Percentiles rank a stretch among this genome's conserved stretches.
These are phyloP conservation scores for Rhynchomys soricoides DNA, from an alignment of 2,113 vertebrate species.

Conservation along the genomic window DNA sequence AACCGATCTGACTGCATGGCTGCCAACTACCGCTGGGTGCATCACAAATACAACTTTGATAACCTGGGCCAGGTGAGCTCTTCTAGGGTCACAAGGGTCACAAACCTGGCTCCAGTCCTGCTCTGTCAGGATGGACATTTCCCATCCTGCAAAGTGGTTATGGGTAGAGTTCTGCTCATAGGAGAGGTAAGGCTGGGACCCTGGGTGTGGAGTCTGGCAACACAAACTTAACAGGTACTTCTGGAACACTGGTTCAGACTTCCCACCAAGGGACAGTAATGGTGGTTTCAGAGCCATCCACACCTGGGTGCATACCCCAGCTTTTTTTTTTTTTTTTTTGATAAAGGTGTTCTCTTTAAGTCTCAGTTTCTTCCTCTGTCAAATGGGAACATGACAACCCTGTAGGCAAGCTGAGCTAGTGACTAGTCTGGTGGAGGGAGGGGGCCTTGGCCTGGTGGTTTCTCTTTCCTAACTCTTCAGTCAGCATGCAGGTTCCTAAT, in stretches of 20 bases:
- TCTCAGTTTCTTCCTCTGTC: background rate
- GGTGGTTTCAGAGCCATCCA: background rate
- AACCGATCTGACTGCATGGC: slow-evolving; percentile 96
- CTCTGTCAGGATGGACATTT: background rate
- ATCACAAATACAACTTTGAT: slow-evolving; percentile 99
- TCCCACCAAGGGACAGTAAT: background rate
- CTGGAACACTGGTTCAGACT: background rate
- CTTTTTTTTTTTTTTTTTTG: background rate
- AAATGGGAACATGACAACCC: background rate
- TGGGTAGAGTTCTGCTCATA: background rate
- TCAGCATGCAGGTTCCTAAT: background rate
- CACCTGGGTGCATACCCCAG: background rate
- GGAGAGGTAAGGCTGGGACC: background rate
- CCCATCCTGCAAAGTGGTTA: background rate
- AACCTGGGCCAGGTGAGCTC: slow-evolving; percentile 93
- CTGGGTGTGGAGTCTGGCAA: background rate
- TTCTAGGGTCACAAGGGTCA: background rate
- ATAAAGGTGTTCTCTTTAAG: background rate
- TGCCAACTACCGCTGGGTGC: slow-evolving; percentile 98
- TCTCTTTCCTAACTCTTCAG: background rate
- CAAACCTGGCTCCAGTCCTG: background rate
- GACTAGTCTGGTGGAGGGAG: too few species aligned
- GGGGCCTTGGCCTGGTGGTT: background rate
- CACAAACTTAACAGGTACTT: background rate
- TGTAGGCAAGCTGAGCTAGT: background rate